Evolutionary conservation across 2,113 vertebrate species (phyloP).

Genomic region (Tachysurus fulvidraco): DNA sequence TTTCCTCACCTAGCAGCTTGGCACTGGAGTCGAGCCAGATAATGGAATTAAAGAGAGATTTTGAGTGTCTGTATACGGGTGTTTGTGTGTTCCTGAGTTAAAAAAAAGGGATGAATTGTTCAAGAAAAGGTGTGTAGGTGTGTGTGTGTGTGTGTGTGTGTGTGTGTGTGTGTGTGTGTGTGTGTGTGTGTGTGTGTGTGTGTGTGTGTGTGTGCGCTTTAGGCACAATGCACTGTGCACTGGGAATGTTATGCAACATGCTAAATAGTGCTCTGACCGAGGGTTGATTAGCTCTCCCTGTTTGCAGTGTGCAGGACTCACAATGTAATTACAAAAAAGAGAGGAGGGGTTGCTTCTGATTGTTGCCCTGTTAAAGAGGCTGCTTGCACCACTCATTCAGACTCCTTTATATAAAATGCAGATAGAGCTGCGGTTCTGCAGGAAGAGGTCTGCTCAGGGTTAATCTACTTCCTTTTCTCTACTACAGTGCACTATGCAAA

Average conservation of each 20-base stretch:
- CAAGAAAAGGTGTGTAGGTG: not conserved
- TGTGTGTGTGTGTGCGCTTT: slow-evolving; percentile 19
- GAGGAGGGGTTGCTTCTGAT: slow-evolving; percentile 24
- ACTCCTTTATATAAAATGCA: not conserved
- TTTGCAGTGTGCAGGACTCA: slow-evolving; percentile 25
- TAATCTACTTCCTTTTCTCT: slow-evolving; percentile 2
- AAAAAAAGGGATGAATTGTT: not conserved
- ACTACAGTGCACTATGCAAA: slow-evolving; percentile 42
- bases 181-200: slow-evolving; percentile 9
- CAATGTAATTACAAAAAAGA: slow-evolving; percentile 18
- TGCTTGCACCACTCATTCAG: slow-evolving; percentile 16
- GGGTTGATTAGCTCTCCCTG: slow-evolving; percentile 39
- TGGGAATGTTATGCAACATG: slow-evolving; percentile 50
- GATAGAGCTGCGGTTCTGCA: slow-evolving; percentile 2
- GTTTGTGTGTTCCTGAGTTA: slow-evolving; percentile 10
- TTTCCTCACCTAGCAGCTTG: slow-evolving; percentile 45
- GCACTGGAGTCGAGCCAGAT: slow-evolving; percentile 44
- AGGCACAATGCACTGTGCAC: slow-evolving; percentile 34
- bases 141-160: slow-evolving; percentile 20
- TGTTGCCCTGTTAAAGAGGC: slow-evolving; percentile 43
- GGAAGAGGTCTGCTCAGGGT: slow-evolving; percentile 1
- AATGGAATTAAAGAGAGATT: slow-evolving; percentile 55
- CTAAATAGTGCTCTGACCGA: slow-evolving; percentile 47
- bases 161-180: slow-evolving; percentile 6
- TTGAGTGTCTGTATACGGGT: slow-evolving; percentile 34